phyloP scores from a whole-genome alignment of 2,797 vertebrate genomes.

The Hippoglossus hippoglossus region DNA sequence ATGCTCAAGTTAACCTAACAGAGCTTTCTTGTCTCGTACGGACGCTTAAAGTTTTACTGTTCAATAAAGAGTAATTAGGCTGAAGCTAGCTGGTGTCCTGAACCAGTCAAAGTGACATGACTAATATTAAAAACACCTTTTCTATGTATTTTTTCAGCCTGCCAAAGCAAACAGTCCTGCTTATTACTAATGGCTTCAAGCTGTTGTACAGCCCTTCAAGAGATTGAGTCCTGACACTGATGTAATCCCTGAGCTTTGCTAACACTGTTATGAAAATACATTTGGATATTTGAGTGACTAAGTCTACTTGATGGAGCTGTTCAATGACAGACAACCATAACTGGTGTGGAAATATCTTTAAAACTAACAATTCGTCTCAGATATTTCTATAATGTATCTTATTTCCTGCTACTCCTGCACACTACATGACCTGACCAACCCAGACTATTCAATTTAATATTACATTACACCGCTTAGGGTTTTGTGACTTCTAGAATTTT shows the following conservation, averaged over 20 bases:
- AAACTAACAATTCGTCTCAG: neutral
- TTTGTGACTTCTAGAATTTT: no score
- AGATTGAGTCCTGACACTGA: constrained; percentile 46
- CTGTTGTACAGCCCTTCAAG: constrained; percentile 42
- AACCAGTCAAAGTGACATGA: constrained; percentile 57
- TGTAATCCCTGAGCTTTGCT: constrained; percentile 56
- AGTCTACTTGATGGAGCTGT: constrained; percentile 1
- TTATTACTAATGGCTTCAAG: constrained; percentile 63
- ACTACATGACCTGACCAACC: no score
- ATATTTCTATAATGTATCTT: neutral
- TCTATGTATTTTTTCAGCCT: constrained; percentile 53
- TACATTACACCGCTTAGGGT: no score
- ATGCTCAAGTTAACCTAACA: constrained; percentile 30
- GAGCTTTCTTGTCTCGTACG: constrained; percentile 21
- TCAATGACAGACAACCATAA: neutral
- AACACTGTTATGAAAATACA: constrained; percentile 29
- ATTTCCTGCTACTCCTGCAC: neutral
- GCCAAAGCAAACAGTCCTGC: constrained; percentile 66
- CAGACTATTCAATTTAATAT: no score
- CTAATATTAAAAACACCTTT: constrained; percentile 49
- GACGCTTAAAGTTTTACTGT: constrained; percentile 48
- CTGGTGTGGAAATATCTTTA: neutral
- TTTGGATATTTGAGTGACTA: constrained; percentile 5
- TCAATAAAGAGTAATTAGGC: constrained; percentile 68
- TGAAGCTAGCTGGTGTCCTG: constrained; percentile 46